Conservation (phyloP, 2,888 invertebrate genomes). For the Panopea generosa region DNA sequence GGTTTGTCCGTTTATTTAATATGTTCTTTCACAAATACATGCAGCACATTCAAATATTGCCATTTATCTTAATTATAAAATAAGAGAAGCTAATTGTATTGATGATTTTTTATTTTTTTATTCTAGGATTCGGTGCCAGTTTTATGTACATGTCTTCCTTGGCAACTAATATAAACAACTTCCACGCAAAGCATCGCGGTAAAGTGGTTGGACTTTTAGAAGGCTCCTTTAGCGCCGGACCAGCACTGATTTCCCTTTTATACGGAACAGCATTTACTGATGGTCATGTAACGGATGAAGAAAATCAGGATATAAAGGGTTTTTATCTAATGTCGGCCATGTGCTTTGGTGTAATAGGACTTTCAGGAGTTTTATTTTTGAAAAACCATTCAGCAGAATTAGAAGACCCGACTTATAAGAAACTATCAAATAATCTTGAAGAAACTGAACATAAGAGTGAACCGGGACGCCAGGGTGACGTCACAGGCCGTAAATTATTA, state of each 20-base stretch:
- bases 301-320: constrained; percentile 73
- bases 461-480: constrained; percentile 51
- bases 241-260: constrained; percentile 69
- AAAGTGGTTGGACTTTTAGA: constrained; percentile 74
- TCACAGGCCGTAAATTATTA: constrained; percentile 68
- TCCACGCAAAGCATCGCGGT: constrained; percentile 72
- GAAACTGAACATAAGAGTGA: not conserved
- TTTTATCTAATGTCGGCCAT: constrained; percentile 72
- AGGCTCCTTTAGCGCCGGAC: constrained; percentile 75
- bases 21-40: too few species aligned
- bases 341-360: constrained; percentile 63
- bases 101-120: too few species aligned
- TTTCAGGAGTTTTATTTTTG: constrained; percentile 66
- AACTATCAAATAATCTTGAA: not conserved
- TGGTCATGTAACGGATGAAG: constrained; percentile 67
- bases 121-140: constrained; percentile 73
- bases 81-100: too few species aligned
- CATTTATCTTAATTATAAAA: too few species aligned
- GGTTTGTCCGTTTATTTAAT: constrained; percentile 53
- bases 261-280: constrained; percentile 70
- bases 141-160: constrained; percentile 76
- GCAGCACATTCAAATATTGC: too few species aligned
- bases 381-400: constrained; percentile 35
- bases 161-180: constrained; percentile 69
- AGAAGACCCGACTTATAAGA: constrained; percentile 10